Base-by-base conservation (phyloP, 35 echinoderm and acorn worm species). In the Anneissia japonica region DNA sequence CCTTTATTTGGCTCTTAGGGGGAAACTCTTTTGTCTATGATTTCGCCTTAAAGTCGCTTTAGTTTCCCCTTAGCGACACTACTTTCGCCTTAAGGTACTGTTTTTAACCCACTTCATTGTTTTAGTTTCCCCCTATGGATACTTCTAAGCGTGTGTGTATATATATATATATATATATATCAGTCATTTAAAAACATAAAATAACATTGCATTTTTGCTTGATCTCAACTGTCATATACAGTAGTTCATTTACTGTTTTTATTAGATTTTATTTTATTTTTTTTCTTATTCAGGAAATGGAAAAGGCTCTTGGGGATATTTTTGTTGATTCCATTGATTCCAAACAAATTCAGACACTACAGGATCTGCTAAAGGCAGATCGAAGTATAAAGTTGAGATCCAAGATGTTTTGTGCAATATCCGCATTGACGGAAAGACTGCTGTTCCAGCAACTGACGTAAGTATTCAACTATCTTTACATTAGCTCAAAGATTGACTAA, bases 251-350 rank as follows among this genome's bases (percentile, higher is more conserved):
- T 31, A 77, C 75, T 77, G 12, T 33, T 11, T 31, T 16, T 31
- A 77, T 12, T 81, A 11, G 33, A 35, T 37, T 81, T 14, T 39
- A 36, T 76, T 34, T 34, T 7, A 11, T 39, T 46, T 35, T 79
- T 3, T 56, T 74, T 88, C 30, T 83, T 82, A 82, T 75, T 26
- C 76, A 98, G 95, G 95, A 98, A 76, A 36, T 98, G 13, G 89
- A 98, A 37, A 82, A 74, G 26, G 95, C 88, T 21, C 83, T 94
- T 21, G 31, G 79, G 31, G 95, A 93, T 37, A 92, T 89, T 4
- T 39, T 93, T 30, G 95, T 98, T 0, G 95, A 93, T 75, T 90
- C 95, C 28, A 86, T 98, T 21, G 77, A 91, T 31, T 36, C 76
- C 6, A 86, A 94, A 38, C 91, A 98, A 73, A 73, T 98, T 30